Base-by-base conservation (phyloP, 1,140 invertebrate species). In the Nasonia giraulti region DNA sequence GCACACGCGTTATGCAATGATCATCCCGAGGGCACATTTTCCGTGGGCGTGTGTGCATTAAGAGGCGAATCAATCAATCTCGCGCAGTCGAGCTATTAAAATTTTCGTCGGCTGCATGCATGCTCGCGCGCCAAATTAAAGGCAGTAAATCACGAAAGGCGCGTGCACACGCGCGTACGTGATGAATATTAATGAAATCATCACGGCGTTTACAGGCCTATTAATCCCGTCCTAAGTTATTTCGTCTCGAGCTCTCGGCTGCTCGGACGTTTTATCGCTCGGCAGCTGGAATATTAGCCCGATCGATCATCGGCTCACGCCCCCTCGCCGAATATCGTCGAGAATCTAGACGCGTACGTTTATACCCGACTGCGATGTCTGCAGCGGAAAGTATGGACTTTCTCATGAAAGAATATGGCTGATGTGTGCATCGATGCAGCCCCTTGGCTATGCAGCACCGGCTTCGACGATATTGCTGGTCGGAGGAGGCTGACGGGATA, bases 141-240 rank as follows among this genome's bases (percentile, higher is more conserved):
- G 77, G 33, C 76, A 17, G 80, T 90, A 90, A 90, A 91, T 91
- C 90, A 90, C 86, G 80, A 20, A 27, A 23, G 79, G 73, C 73
- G 75, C 40, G 75, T n/a, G 75, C 75, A 23, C 40, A 44, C 8
- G 75, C 75, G 44, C 40, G 74, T 84, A 62, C 82, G 73, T 84
- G 87, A 92, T 93, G 91, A 93, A 92, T 93, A 93, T 92, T 92
- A 92, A 93, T 92, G 89, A 89, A 92, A 92, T 92, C 91, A 92
- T 91, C 90, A 89, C 89, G 85, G 86, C 89, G 88, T 91, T 92
- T 90, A 92, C 89, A 90, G 88, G 87, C 89, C 91, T 92, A 92
- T 92, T 92, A 92, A 93, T 91, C 89, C 90, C 87, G 88, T 90
- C 40, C 73, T 90, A 89, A 91, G 90, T 91, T 91, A 91, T 91